Evolutionary conservation across 2,797 vertebrate genomes (phyloP).

Genomic region (Protonibea diacanthus): DNA sequence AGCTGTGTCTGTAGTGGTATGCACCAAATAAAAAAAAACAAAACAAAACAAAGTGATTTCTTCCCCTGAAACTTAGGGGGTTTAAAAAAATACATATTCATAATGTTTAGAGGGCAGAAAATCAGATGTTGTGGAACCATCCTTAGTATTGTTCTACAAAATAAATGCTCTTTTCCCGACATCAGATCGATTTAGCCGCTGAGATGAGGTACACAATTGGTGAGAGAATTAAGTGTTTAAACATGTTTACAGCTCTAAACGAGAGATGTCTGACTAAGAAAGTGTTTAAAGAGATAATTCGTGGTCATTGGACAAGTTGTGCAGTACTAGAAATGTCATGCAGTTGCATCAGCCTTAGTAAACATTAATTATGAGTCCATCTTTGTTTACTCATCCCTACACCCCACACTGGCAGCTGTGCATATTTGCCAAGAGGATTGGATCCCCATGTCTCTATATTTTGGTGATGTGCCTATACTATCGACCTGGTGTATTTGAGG

Average conservation of each 20-base stretch:
- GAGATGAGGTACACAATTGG: conserved; percentile 24
- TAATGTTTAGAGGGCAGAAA: conserved; percentile 50
- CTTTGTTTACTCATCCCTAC: conserved; percentile 86
- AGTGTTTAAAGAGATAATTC: conserved; percentile 78
- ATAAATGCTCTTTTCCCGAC: conserved; percentile 8
- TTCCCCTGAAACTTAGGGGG: conserved; percentile 35
- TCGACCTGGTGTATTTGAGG: conserved; percentile 62
- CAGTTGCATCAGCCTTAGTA: conserved; percentile 87
- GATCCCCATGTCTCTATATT: conserved; percentile 83
- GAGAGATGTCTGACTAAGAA: conserved; percentile 60
- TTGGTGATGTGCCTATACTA: conserved; percentile 77
- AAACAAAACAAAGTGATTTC: conserved; percentile 5
- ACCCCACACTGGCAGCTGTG: conserved; percentile 88
- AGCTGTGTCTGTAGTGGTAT: conserved; percentile 53
- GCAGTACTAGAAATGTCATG: conserved; percentile 83
- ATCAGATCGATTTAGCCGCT: conserved; percentile 31
- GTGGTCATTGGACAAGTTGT: conserved; percentile 79
- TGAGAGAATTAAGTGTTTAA: conserved; percentile 60
- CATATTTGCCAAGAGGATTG: conserved; percentile 90
- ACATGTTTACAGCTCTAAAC: conserved; percentile 56
- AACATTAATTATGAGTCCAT: conserved; percentile 89
- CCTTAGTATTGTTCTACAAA: conserved; percentile 1
- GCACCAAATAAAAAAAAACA: conserved; percentile 20
- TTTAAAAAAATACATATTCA: conserved; percentile 44
- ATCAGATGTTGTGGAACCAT: conserved; percentile 24